Evolutionary conservation across 2,888 invertebrate genomes (phyloP).

Genomic region (Drosophila pegasa): DNA sequence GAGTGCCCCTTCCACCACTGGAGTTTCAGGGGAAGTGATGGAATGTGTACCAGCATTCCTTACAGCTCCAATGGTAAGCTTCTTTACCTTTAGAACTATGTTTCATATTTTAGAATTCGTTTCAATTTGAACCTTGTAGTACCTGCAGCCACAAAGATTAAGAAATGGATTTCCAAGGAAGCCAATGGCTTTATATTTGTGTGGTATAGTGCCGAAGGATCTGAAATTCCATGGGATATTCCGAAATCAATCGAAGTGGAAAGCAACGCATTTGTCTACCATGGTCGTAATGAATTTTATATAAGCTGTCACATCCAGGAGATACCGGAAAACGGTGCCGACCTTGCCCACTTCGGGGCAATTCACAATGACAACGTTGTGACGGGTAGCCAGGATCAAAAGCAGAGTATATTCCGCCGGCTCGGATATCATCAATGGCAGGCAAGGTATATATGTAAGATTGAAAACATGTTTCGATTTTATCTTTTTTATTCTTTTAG

Average conservation of each 20-base stretch:
- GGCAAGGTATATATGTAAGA: conserved; percentile 82
- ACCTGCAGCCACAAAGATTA: conserved; percentile 89
- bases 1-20: conserved; percentile 96
- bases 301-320: conserved; percentile 92
- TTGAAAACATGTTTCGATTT: too few species aligned
- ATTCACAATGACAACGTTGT: conserved; percentile 89
- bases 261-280: conserved; percentile 87
- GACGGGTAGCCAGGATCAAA: conserved; percentile 85
- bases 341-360: conserved; percentile 91
- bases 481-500: conserved; percentile 14
- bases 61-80: conserved; percentile 86
- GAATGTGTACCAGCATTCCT: conserved; percentile 91
- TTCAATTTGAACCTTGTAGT: conserved; percentile 85
- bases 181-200: conserved; percentile 91
- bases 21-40: conserved; percentile 91
- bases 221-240: conserved; percentile 89
- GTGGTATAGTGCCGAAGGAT: conserved; percentile 92
- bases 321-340: conserved; percentile 95
- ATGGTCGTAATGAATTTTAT: conserved; percentile 92
- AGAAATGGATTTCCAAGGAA: conserved; percentile 89
- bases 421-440: conserved; percentile 87
- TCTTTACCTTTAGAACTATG: not conserved
- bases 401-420: conserved; percentile 77
- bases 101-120: not conserved
- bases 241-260: conserved; percentile 86